Evolutionary conservation across 2,113 vertebrate genomes (phyloP).

Genomic region (Siniperca chuatsi): DNA sequence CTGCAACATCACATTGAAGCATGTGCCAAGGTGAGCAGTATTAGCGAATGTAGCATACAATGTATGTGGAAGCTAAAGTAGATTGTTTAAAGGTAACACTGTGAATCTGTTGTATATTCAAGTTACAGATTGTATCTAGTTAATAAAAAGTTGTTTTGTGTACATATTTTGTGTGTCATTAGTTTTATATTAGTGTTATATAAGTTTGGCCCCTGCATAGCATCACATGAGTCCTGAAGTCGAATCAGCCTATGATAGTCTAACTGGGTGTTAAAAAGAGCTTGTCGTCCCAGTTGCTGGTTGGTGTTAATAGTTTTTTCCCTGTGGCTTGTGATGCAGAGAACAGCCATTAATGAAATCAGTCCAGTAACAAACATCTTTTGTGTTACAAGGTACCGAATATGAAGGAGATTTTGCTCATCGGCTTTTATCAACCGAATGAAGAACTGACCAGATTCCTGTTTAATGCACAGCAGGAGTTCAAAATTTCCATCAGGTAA

Average conservation of each 20-base stretch:
- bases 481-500: constrained; percentile 93
- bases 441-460: constrained; percentile 93
- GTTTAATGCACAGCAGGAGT: constrained; percentile 91
- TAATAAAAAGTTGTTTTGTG: not conserved
- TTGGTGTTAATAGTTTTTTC: not conserved
- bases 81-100: not conserved
- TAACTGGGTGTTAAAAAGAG: not conserved
- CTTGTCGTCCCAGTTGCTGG: not conserved
- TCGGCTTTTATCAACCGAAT: constrained; percentile 98
- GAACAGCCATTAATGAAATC: not conserved
- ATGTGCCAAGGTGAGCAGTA: constrained; percentile 89
- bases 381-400: constrained; percentile 86
- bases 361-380: not conserved
- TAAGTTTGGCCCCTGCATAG: not conserved
- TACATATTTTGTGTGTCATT: not conserved
- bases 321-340: not conserved
- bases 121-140: not conserved
- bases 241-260: not conserved
- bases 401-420: constrained; percentile 95
- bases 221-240: not conserved
- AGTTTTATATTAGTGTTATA: not conserved
- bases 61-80: not conserved
- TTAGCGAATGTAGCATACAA: not conserved
- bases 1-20: constrained; percentile 97
- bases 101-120: not conserved